Conservation (phyloP, 1,140 invertebrate species). For the Mycetomoellerius zeteki region DNA sequence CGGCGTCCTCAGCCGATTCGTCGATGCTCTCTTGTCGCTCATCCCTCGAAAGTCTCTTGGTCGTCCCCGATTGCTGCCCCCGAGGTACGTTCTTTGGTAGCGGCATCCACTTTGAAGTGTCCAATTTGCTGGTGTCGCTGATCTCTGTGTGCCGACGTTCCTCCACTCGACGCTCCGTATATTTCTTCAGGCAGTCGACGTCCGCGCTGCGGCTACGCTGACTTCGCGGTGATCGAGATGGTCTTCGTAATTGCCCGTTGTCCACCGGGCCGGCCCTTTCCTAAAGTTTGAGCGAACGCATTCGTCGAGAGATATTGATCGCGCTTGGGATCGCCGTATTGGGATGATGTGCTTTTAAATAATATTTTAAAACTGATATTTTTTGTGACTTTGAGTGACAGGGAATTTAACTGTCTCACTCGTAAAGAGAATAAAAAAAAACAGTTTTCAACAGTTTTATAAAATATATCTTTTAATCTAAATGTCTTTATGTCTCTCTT, state of each 20-base stretch:
- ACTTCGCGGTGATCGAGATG: conserved; percentile 81
- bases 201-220: conserved; percentile 82
- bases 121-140: conserved; percentile 68
- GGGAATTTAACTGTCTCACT: background rate
- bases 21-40: conserved; percentile 40
- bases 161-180: conserved; percentile 80
- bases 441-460: background rate
- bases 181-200: conserved; percentile 81
- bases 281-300: conserved; percentile 53
- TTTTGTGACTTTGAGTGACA: background rate
- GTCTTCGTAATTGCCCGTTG: conserved; percentile 77
- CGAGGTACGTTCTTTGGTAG: conserved; percentile 62
- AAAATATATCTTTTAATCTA: background rate
- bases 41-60: conserved; percentile 60
- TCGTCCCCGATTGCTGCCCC: conserved; percentile 24
- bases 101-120: conserved; percentile 74
- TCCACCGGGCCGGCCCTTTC: conserved; percentile 80
- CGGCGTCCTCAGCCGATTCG: conserved; percentile 9
- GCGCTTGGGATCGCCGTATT: too few relatives aligned
- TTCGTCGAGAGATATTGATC: conserved; percentile 21
- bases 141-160: conserved; percentile 80
- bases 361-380: background rate
- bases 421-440: background rate
- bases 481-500: background rate
- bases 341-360: background rate